Conservation (phyloP, 2,113 vertebrate species). For the Dicrurus megarhynchus region DNA sequence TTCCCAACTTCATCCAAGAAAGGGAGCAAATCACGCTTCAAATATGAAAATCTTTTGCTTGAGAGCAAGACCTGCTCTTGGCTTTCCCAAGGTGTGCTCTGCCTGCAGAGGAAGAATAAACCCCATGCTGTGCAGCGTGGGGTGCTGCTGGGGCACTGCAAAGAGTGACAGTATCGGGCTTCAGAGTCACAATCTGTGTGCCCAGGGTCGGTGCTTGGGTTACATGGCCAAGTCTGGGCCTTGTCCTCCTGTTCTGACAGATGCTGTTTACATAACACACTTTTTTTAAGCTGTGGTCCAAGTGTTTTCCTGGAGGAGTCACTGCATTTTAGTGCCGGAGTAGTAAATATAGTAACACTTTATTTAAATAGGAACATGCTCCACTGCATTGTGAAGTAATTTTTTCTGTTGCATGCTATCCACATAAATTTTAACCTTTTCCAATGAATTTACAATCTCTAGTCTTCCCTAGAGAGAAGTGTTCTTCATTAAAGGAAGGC, state of each 20-base stretch:
- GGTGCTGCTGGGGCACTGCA: background rate
- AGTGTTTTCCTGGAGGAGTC: background rate
- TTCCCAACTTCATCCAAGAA: background rate
- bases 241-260: background rate
- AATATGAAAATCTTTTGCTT: rapidly evolving
- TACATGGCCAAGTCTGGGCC: rapidly evolving
- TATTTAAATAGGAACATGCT: background rate
- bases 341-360: background rate
- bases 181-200: background rate
- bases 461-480: background rate
- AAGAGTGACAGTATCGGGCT: background rate
- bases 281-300: background rate
- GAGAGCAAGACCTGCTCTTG: background rate
- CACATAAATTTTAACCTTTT: background rate
- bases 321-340: background rate
- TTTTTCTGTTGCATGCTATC: background rate
- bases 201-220: rapidly evolving
- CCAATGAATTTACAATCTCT: background rate
- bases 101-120: background rate
- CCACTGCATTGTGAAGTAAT: background rate
- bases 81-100: background rate
- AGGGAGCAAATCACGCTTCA: background rate
- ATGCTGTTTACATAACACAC: background rate
- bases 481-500: background rate
- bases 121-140: rapidly evolving